Base-by-base conservation (phyloP, 1,140 invertebrate genomes). In the Maniola jurtina region DNA sequence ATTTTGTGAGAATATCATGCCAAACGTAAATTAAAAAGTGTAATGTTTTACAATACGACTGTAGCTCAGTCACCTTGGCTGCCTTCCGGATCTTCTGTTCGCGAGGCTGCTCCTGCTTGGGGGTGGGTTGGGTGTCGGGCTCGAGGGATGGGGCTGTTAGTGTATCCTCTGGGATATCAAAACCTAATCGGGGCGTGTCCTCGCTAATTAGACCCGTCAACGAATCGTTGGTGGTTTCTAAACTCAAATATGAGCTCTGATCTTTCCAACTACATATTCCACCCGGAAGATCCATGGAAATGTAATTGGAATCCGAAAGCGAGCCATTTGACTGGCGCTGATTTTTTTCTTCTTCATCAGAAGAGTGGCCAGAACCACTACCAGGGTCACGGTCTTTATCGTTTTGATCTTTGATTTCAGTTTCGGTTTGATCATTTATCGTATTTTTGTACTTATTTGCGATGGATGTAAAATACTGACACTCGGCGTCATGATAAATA, bases 231-330 rank as follows among this genome's bases (percentile, higher is more conserved):
- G 81, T 79, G 57, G 86, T 87, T 79, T 93, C 93, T 64, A 88
- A 71, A 73, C 92, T 92, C 72, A 96, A 88, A 81, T 96, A 96
- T 56, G 96, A 96, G 86, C 95, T 96, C 81, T 96, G 93, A 83
- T 96, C 96, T 81, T 93, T 94, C 95, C 96, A 97, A 76, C 95
- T 95, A 88, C 95, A 94, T 70, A 96, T 93, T 57, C 95, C 95
- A 65, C 95, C 94, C 6, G 95, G 95, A 55, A 96, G 90, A 89
- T 95, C 94, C 69, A 95, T 93, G 60, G 94, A 93, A 73, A 95
- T 92, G 73, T 94, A 94, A 80, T 95, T 93, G 1, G 94, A 95
- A 52, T 92, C 92, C 48, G 85, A 92, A 67, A 84, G 81, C 25
- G 87, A 89, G 40, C 83, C 80, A 40, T 69, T 77, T 57, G 76